Evolutionary conservation across 2,113 vertebrate genomes (phyloP).

Genomic region (Pimephales promelas): DNA sequence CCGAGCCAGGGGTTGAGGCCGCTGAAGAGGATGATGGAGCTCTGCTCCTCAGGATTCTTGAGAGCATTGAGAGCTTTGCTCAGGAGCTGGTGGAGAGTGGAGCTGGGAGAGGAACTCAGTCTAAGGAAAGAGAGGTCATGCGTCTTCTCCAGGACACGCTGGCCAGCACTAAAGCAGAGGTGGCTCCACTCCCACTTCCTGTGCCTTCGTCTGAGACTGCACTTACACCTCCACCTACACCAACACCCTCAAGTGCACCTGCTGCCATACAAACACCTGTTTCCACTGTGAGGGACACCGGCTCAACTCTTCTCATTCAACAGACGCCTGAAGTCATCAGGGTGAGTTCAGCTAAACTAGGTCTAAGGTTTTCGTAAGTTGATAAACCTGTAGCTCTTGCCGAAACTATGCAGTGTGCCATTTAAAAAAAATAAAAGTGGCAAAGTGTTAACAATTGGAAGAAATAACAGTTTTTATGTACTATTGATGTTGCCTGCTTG

Average conservation of each 20-base stretch:
- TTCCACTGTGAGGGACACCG: slow-evolving; percentile 70
- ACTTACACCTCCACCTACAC: slow-evolving; percentile 19
- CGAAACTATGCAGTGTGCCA: neutral
- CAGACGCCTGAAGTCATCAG: slow-evolving; percentile 92
- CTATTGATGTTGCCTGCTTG: neutral
- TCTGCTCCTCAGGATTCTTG: slow-evolving; percentile 89
- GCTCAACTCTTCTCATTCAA: slow-evolving; percentile 87
- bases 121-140: slow-evolving; percentile 96
- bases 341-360: slow-evolving; percentile 77
- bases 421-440: neutral
- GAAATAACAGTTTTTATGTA: neutral
- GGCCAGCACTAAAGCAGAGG: slow-evolving; percentile 74
- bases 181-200: slow-evolving; percentile 62
- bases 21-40: slow-evolving; percentile 90
- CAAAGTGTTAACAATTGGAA: neutral
- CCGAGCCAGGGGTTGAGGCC: slow-evolving; percentile 69
- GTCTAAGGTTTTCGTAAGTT: neutral
- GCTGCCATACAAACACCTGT: slow-evolving; percentile 33
- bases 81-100: slow-evolving; percentile 96
- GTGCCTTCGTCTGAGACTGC: slow-evolving; percentile 54
- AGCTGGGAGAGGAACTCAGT: slow-evolving; percentile 85
- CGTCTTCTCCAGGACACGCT: slow-evolving; percentile 94
- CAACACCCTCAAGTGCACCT: slow-evolving; percentile 39
- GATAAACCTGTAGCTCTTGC: neutral
- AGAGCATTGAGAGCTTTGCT: slow-evolving; percentile 97